Evolutionary conservation across 2,797 vertebrate species (phyloP), one percentile per base, ranked within the genome.

Genomic region (Rhinatrema bivittatum): DNA sequence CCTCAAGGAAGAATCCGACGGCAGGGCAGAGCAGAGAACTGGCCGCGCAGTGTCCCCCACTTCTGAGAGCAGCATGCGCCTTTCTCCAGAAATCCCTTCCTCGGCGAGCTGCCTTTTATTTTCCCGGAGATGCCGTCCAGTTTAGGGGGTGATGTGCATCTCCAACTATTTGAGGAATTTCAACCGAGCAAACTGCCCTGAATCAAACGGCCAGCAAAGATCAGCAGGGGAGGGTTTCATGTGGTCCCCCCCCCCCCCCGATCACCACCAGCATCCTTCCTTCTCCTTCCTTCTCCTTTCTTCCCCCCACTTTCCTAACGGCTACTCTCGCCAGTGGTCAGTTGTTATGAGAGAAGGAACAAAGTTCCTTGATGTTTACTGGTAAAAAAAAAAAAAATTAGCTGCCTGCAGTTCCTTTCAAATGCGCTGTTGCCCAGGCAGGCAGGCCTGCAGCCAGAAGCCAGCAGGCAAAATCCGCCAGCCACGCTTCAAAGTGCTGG

Each of bases 321-420:
- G 51, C 42, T 65, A 24, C 60, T 74, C 57, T 68, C 66, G 78
- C 58, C 76, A 79, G 48, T 57, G 61, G 74, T 79, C 76, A 70
- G 63, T 70, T 68, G 60, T 65, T 68, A 38, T 76, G 63, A 66
- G 51, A 60, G 65, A 46, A 61, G 45, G 76, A 73, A 79, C 70
- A 84, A 75, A 80, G 80, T 76, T 81, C 70, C 67, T 63, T 66
- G 72, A 72, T 62, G 70, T 60, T 14, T 32, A 42, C 36, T 49
- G 55, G n/a, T n/a, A 40, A 57, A 61, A 68, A n/a, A n/a, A n/a
- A n/a, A n/a, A n/a, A n/a, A n/a, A n/a, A n/a, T 28, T 73, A 54
- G 72, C 78, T 78, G 75, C 84, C 82, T 70, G 82, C 69, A 58
- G 81, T 75, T 82, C 52, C 65, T 78, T 85, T 87, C 76, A 87